Evolutionary conservation across 1,140 invertebrate species (phyloP).

Genomic region (Nautilus pompilius): DNA sequence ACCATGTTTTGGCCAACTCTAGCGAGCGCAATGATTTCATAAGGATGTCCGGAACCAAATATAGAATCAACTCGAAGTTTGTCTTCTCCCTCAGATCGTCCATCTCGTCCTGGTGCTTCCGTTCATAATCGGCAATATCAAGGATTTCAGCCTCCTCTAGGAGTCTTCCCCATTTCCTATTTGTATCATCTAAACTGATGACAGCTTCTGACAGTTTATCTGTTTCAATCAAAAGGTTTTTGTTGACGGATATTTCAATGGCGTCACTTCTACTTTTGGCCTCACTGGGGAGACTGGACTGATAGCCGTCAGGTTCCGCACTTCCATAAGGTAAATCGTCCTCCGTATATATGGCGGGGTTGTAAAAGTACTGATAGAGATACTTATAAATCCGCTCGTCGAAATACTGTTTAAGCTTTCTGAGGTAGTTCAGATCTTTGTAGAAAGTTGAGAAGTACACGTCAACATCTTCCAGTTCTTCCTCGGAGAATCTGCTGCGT

Average conservation of each 20-base stretch:
- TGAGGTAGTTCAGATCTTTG: not conserved
- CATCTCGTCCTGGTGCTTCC: not conserved
- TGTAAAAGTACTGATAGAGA: conserved; percentile 1
- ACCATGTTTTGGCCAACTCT: conserved; percentile 1
- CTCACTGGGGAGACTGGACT: no score
- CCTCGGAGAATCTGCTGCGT: not conserved
- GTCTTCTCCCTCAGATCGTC: no score
- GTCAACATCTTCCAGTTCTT: not conserved
- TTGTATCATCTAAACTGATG: not conserved
- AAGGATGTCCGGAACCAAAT: not conserved
- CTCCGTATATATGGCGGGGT: no score
- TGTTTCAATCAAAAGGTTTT: not conserved
- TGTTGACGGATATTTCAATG: not conserved
- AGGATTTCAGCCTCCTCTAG: not conserved
- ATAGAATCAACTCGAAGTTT: not conserved
- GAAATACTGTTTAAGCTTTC: conserved; percentile 1
- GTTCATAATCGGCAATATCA: not conserved
- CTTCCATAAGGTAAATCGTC: no score
- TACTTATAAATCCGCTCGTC: conserved; percentile 1
- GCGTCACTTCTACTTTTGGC: not conserved
- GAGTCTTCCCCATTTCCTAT: not conserved
- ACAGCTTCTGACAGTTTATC: not conserved
- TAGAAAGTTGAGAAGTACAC: not conserved
- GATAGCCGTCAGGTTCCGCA: no score
- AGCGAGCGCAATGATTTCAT: not conserved